A percentile compares a stretch with the other conserved stretches of the same genome.
phyloP scores from a whole-genome alignment of 2,797 vertebrate genomes.

The Loris lydekkerianus region DNA sequence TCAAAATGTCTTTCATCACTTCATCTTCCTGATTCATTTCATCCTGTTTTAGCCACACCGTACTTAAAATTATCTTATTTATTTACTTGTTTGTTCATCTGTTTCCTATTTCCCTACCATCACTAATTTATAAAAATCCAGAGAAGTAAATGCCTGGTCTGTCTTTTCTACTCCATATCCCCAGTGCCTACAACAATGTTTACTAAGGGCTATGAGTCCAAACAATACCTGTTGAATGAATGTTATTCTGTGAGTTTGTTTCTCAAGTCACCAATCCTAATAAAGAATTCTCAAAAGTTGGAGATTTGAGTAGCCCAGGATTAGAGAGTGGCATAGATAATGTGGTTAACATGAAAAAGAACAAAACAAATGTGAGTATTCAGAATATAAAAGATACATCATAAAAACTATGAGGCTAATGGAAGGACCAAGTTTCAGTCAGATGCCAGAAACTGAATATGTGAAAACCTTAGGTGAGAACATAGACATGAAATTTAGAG shows the following conservation, averaged over 20 bases:
- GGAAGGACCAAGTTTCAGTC: neutral
- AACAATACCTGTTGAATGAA: neutral
- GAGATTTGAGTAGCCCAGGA: neutral
- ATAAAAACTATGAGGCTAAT: neutral
- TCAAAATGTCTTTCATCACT: neutral
- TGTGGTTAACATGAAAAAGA: neutral
- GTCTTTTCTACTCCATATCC: neutral
- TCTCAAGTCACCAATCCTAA: neutral
- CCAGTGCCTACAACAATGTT: neutral
- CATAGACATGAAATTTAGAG: neutral
- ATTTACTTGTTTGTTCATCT: neutral
- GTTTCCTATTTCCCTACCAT: neutral
- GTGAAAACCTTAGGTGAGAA: neutral
- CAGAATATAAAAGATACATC: neutral
- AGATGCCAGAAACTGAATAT: neutral
- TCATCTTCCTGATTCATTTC: neutral
- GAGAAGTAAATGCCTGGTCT: neutral
- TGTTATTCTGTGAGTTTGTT: neutral
- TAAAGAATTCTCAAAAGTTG: constrained; percentile 1
- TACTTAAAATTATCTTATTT: neutral
- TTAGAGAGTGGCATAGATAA: neutral
- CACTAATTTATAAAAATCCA: neutral
- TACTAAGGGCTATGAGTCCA: neutral
- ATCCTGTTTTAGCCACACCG: neutral
- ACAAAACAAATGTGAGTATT: neutral